Conservation (phyloP, 2,888 invertebrate genomes). For the Callosobruchus maculatus region DNA sequence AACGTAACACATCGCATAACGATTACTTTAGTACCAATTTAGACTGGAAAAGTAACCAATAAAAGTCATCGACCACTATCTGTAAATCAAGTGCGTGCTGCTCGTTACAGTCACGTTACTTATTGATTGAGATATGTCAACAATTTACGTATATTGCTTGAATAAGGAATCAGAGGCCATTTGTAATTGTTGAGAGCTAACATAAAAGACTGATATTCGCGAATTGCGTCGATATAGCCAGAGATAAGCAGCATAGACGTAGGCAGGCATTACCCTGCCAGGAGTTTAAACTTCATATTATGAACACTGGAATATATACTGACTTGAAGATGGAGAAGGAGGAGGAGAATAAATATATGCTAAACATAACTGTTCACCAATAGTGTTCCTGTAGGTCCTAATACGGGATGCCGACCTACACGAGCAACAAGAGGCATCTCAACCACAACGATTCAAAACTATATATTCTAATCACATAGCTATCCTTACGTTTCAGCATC, state of each 20-base stretch:
- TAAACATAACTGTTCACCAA: too few species aligned
- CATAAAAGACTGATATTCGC: background rate
- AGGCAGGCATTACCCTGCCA: background rate
- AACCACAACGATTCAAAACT: too few species aligned
- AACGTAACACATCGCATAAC: background rate
- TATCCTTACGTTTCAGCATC: too few species aligned
- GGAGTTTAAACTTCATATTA: too few species aligned
- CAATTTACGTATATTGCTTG: background rate
- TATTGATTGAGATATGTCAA: background rate
- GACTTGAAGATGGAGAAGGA: too few species aligned
- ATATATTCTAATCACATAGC: too few species aligned
- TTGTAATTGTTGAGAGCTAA: background rate
- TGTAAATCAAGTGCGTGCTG: background rate
- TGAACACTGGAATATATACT: too few species aligned
- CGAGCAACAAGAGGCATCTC: too few species aligned
- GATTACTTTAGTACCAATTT: background rate
- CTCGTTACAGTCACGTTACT: background rate
- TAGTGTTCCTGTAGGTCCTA: too few species aligned
- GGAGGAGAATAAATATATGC: too few species aligned
- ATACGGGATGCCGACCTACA: too few species aligned
- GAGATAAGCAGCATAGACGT: background rate
- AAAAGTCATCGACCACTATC: background rate
- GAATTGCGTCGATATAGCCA: background rate
- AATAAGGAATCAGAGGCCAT: background rate
- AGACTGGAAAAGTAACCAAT: background rate